Conservation (phyloP, 2,797 vertebrate genomes). For the Catostomus latipinnis region DNA sequence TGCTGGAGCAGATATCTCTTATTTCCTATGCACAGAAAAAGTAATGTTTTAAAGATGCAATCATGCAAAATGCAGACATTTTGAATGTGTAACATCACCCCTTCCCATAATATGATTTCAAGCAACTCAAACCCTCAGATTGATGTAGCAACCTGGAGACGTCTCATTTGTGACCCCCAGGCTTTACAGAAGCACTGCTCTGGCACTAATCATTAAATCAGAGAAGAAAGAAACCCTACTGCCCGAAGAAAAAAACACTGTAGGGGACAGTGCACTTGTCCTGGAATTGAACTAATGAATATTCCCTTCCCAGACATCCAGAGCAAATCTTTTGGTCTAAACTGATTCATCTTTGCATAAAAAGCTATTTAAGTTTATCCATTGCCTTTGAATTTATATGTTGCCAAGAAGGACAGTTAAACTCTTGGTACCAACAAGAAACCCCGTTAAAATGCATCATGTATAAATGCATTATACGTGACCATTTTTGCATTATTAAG, state of each 20-base stretch:
- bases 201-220: slow-evolving; percentile 44
- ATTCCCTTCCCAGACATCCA: not conserved
- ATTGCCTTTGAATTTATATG: not conserved
- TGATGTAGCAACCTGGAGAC: slow-evolving; percentile 24
- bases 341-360: not conserved
- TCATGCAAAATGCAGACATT: slow-evolving; percentile 7
- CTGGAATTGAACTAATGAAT: slow-evolving; percentile 40
- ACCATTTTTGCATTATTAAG: not conserved
- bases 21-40: not conserved
- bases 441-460: not conserved
- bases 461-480: not conserved
- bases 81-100: not conserved
- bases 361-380: too few relatives aligned
- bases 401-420: too few relatives aligned
- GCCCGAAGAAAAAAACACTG: slow-evolving; percentile 43
- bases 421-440: not conserved
- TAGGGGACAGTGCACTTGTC: slow-evolving; percentile 42
- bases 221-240: slow-evolving; percentile 30
- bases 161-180: slow-evolving; percentile 7
- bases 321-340: not conserved
- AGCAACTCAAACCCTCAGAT: slow-evolving; percentile 9
- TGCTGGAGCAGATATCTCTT: not conserved
- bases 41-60: not conserved
- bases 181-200: slow-evolving; percentile 33
- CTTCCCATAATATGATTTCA: not conserved